Conservation (phyloP, 2,888 invertebrate genomes). For the Agonum fuliginosum region DNA sequence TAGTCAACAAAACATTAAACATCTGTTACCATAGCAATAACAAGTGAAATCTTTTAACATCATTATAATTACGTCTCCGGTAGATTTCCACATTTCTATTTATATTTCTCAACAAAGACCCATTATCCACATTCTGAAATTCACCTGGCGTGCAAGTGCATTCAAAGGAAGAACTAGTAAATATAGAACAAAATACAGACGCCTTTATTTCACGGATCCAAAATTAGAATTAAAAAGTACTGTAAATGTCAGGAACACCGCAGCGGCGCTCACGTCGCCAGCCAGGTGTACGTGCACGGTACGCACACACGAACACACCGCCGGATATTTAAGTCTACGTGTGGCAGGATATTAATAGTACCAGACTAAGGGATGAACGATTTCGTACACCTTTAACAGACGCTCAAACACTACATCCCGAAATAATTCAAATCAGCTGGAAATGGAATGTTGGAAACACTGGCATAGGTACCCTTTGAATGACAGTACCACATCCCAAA, state of each 20-base stretch:
- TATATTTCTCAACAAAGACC: slow-evolving; percentile 25
- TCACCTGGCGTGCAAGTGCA: slow-evolving; percentile 34
- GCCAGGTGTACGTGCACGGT: slow-evolving; percentile 33
- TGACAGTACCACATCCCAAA: too few relatives aligned
- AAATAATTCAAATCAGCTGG: too few relatives aligned
- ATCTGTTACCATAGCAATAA: too few relatives aligned
- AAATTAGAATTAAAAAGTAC: slow-evolving; percentile 56
- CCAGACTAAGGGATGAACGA: slow-evolving; percentile 8
- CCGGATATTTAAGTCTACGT: slow-evolving; percentile 45
- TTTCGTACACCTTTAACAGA: neutral
- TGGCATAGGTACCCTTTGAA: too few relatives aligned
- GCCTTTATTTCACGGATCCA: slow-evolving; percentile 57
- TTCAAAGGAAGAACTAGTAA: slow-evolving; percentile 43
- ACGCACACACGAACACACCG: slow-evolving; percentile 23
- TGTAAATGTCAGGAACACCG: slow-evolving; percentile 55
- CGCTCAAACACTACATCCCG: too few relatives aligned
- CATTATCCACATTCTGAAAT: slow-evolving; percentile 28
- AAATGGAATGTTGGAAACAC: too few relatives aligned
- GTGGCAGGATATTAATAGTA: slow-evolving; percentile 35
- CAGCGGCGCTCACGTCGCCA: neutral
- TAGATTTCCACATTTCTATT: too few relatives aligned
- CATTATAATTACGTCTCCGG: too few relatives aligned
- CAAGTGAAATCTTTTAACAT: too few relatives aligned
- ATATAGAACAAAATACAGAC: slow-evolving; percentile 52
- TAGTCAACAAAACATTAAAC: too few relatives aligned